These are phyloP conservation scores for Thereva nobilitata DNA, from an alignment of 2,888 invertebrate genomes.

Conservation along the genomic window DNA sequence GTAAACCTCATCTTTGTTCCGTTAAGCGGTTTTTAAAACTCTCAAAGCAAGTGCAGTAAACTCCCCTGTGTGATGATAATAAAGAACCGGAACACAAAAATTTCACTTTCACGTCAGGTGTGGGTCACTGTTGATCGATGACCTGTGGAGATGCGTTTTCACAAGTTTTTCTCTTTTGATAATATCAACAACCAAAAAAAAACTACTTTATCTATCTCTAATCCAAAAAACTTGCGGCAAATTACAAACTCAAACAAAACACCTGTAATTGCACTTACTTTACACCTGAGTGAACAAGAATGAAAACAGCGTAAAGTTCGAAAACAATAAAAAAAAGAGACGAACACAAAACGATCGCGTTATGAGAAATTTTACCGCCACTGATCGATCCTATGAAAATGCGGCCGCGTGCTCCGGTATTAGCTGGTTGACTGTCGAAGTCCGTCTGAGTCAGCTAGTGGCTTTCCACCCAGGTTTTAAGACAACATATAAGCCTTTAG, in stretches of 20 bases:
- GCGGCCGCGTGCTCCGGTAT: conserved; percentile 9
- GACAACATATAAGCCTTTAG: neutral
- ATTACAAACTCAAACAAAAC: conserved; percentile 2
- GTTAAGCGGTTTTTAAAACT: too few relatives aligned
- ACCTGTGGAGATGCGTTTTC: neutral
- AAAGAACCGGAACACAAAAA: conserved; percentile 20
- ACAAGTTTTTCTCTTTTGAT: conserved; percentile 21
- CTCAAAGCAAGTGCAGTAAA: neutral
- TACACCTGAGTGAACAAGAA: conserved; percentile 15
- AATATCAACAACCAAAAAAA: conserved; percentile 7
- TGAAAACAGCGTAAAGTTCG: conserved; percentile 6
- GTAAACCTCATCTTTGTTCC: conserved; percentile 17
- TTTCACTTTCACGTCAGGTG: conserved; percentile 12
- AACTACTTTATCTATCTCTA: conserved; percentile 10
- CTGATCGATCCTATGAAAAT: neutral
- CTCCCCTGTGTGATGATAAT: neutral
- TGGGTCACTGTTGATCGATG: too few relatives aligned
- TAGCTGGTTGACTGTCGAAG: conserved; percentile 18
- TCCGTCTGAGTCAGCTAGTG: conserved; percentile 20
- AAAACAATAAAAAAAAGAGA: neutral
- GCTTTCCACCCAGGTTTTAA: conserved; percentile 26
- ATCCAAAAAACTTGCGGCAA: conserved; percentile 11
- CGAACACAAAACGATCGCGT: conserved; percentile 26
- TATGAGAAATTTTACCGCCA: neutral
- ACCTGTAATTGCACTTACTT: conserved; percentile 24